A percentile compares a stretch with the other conserved stretches of the same genome.
Conservation (phyloP, 2,888 invertebrate species). For the Morpho deidamia region DNA sequence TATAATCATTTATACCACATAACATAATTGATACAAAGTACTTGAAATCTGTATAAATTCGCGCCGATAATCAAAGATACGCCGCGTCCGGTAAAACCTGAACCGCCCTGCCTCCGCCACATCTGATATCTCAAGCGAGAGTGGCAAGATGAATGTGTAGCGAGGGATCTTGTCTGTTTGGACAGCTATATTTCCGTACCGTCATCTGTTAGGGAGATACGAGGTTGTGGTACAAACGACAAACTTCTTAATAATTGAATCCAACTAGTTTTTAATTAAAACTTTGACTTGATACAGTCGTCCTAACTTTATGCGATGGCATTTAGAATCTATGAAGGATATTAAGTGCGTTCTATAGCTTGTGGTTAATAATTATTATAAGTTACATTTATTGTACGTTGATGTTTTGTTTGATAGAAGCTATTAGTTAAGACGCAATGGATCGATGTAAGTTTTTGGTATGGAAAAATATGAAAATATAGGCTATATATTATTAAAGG, state of each 20-base stretch:
- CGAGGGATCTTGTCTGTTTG: conserved; percentile 41
- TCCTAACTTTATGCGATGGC: no score
- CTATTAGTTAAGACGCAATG: no score
- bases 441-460: no score
- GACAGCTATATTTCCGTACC: conserved; percentile 49
- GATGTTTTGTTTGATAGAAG: no score
- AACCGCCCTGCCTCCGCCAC: conserved; percentile 14
- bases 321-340: no score
- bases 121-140: conserved; percentile 19
- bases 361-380: no score
- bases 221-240: conserved; percentile 31
- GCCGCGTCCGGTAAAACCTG: conserved; percentile 26
- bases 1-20: conserved; percentile 2
- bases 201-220: conserved; percentile 37
- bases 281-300: background rate
- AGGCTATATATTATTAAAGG: no score
- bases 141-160: conserved; percentile 40
- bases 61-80: conserved; percentile 47
- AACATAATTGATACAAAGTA: conserved; percentile 34
- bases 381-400: no score
- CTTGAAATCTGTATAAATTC: conserved; percentile 36
- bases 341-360: no score
- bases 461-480: no score
- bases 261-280: background rate
- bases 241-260: background rate